A percentile compares a stretch with the other conserved stretches of the same genome.
phyloP scores from a whole-genome alignment of 1,140 invertebrate species.

The Penaeus chinensis region DNA sequence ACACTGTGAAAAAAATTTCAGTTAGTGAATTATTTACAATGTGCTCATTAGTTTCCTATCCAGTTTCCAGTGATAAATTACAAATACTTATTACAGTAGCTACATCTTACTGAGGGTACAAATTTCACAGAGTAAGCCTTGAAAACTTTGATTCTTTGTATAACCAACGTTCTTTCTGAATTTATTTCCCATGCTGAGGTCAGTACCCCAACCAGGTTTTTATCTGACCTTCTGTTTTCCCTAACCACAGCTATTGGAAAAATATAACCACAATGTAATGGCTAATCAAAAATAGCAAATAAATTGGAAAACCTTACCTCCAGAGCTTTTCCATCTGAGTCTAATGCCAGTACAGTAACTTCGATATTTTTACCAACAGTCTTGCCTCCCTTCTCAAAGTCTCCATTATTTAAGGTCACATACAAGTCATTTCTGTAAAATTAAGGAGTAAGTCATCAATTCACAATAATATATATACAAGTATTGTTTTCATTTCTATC shows the following conservation, averaged over 20 bases:
- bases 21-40: no score
- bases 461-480: background rate
- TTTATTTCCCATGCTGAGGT: no score
- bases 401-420: slow-evolving; percentile 84
- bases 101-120: no score
- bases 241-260: background rate
- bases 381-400: slow-evolving; percentile 95
- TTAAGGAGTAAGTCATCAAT: background rate
- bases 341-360: slow-evolving; percentile 83
- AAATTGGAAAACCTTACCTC: slow-evolving; percentile 70
- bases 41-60: no score
- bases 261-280: background rate
- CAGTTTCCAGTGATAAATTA: no score
- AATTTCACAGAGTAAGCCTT: no score
- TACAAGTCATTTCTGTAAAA: slow-evolving; percentile 90
- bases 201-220: no score
- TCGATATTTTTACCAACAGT: slow-evolving; percentile 95
- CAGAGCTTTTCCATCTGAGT: slow-evolving; percentile 80
- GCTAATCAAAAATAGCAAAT: background rate
- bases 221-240: no score
- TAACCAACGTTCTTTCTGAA: no score
- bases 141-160: no score
- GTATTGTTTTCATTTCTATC: background rate
- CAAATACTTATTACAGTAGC: no score
- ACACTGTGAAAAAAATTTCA: slow-evolving; percentile 70